Base-by-base conservation (phyloP, 2,113 vertebrate species). In the Plecotus auritus region DNA sequence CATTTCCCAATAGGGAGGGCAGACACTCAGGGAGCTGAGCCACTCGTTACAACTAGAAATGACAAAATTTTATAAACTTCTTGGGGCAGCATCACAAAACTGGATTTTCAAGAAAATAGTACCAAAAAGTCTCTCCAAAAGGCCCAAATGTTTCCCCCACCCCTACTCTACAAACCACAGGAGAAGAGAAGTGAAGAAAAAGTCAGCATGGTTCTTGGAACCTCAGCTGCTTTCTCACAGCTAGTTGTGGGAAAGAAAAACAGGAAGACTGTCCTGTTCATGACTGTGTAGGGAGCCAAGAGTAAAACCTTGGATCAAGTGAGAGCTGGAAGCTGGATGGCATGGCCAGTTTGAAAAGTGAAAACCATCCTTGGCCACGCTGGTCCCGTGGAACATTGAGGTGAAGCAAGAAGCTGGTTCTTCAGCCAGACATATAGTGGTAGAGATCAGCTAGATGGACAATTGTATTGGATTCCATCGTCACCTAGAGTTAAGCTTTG, bases 241-340 rank as follows among this genome's bases (percentile, higher is more conserved):
- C 61, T 45, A 54, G 45, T 93, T 77, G 64, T 42, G 64, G 30
- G 84, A 87, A 96, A 81, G 83, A 91, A 70, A 87, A 85, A 61
- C 56, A 93, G 70, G 80, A 54, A 70, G 32, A 7, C 45, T 2
- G 4, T 73, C 85, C 78, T 90, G 87, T 82, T 91, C 47, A 14
- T 5, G 42, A 77, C 76, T 35, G 26, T 4, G 12, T 9, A 87
- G 93, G 67, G n/a, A 82, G 84, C 87, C 88, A 91, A 86, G 85
- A 73, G 49, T 22, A 35, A 90, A 90, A 18, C 64, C 30, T 10
- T 42, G 32, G 86, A 40, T 59, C 67, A 32, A 87, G 72, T 20
- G 7, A 12, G 35, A 67, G 28, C 22, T 26, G 70, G 64, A 67
- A 91, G 67, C 37, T 49, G 40, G 91, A 70, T 9, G 87, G 42